A percentile compares a stretch with the other conserved stretches of the same genome.
phyloP scores from a whole-genome alignment of 2,113 vertebrate genomes.

The Phoenicopterus ruber region DNA sequence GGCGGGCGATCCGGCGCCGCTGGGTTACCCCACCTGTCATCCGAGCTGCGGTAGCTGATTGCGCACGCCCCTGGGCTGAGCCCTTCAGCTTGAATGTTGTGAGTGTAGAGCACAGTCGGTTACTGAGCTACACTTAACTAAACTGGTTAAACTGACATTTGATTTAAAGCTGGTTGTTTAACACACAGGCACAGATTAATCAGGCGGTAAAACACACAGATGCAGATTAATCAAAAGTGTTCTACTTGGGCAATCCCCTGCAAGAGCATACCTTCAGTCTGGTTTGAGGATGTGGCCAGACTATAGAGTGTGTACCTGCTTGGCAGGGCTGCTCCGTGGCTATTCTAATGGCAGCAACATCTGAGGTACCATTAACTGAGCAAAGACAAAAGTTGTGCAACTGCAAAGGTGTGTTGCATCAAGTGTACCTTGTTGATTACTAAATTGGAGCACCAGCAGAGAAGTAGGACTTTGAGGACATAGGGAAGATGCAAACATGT shows the following conservation, averaged over 20 bases:
- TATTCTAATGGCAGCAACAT: not conserved
- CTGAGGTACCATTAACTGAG: not conserved
- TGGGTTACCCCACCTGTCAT: not conserved
- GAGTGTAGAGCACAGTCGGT: not conserved
- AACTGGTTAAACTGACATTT: not conserved
- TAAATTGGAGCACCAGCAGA: not conserved
- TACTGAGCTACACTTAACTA: not conserved
- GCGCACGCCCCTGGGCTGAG: not conserved
- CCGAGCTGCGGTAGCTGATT: not conserved
- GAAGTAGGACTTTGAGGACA: not conserved
- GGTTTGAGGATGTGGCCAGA: not conserved
- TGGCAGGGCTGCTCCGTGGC: not conserved
- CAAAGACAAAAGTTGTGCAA: not conserved
- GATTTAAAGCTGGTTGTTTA: not conserved
- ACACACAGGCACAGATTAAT: not conserved
- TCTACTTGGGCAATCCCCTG: not conserved
- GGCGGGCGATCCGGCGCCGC: accelerated
- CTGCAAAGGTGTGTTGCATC: not conserved
- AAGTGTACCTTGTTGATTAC: not conserved
- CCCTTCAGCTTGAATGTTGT: not conserved
- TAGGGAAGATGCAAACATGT: not conserved
- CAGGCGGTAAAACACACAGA: not conserved
- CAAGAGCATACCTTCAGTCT: not conserved
- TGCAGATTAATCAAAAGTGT: not conserved
- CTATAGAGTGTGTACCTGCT: not conserved